These are phyloP conservation scores for Catonia carolina DNA, from an alignment of 2,888 invertebrate genomes.

Conservation along the genomic window DNA sequence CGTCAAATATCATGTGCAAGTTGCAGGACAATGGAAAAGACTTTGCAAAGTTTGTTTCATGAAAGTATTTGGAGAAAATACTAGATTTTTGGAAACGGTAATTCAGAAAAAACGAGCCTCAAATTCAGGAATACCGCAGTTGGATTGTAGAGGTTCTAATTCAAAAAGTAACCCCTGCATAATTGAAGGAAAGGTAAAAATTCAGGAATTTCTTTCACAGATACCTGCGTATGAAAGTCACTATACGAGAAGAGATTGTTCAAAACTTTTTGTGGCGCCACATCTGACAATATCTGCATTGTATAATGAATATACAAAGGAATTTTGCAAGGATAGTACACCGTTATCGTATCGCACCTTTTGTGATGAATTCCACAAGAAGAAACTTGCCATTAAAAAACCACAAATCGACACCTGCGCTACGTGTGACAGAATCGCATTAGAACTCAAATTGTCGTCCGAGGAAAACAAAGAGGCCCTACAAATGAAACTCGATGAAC, in stretches of 20 bases:
- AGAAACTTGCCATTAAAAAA: background rate
- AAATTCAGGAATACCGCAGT: background rate
- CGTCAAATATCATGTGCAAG: background rate
- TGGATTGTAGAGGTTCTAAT: background rate
- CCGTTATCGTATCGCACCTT: no score
- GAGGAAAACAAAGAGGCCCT: background rate
- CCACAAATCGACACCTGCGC: conserved; percentile 1
- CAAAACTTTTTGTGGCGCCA: background rate
- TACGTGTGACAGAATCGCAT: background rate
- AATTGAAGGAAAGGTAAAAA: background rate
- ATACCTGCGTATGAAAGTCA: conserved; percentile 1
- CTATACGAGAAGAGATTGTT: background rate
- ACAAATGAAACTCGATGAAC: background rate
- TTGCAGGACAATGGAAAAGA: background rate
- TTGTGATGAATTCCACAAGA: no score
- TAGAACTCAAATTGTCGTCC: background rate
- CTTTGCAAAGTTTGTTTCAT: background rate
- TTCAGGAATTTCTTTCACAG: background rate
- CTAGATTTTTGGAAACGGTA: background rate
- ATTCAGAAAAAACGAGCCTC: conserved; percentile 1
- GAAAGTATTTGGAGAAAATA: background rate
- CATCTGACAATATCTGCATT: background rate
- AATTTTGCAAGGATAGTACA: background rate
- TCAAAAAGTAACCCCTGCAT: background rate
- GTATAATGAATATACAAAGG: background rate